A percentile compares a stretch with the other conserved stretches of the same genome.
Evolutionary conservation across 2,797 vertebrate genomes (phyloP).

Genomic region (Glyptemys insculpta): DNA sequence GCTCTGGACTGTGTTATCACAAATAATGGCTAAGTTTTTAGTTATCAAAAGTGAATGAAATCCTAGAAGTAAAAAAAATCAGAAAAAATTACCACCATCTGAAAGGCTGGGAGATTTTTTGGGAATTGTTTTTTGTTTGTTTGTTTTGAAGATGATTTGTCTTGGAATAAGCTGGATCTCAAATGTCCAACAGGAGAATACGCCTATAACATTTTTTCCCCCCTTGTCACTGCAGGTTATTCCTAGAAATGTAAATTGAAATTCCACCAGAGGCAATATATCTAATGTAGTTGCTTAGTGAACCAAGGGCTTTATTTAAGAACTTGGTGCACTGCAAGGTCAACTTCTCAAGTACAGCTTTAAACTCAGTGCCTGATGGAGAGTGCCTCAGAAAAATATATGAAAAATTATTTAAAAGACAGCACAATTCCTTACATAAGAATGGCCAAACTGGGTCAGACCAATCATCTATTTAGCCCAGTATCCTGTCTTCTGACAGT

Average conservation of each 20-base stretch:
- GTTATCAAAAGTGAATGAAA: conserved; percentile 4
- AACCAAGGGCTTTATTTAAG: background rate
- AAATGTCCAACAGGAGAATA: background rate
- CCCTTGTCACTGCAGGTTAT: background rate
- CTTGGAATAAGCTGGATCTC: background rate
- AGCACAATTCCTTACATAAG: background rate
- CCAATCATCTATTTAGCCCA: background rate
- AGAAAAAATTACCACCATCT: background rate
- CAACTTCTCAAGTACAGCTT: background rate
- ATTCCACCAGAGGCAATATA: background rate
- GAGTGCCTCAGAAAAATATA: background rate
- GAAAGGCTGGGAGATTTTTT: background rate
- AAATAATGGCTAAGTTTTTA: background rate
- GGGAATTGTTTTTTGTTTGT: background rate
- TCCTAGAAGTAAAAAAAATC: background rate
- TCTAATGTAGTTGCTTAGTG: background rate
- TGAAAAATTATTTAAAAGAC: background rate
- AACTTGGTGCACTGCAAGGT: background rate
- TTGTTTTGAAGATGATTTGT: background rate
- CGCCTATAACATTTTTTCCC: background rate
- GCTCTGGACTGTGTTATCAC: background rate
- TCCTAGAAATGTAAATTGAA: background rate
- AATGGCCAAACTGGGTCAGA: background rate
- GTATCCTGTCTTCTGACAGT: background rate
- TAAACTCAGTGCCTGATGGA: background rate